These are phyloP conservation scores for Hirudo medicinalis DNA, from an alignment of 1,140 invertebrate species.

Conservation along the genomic window DNA sequence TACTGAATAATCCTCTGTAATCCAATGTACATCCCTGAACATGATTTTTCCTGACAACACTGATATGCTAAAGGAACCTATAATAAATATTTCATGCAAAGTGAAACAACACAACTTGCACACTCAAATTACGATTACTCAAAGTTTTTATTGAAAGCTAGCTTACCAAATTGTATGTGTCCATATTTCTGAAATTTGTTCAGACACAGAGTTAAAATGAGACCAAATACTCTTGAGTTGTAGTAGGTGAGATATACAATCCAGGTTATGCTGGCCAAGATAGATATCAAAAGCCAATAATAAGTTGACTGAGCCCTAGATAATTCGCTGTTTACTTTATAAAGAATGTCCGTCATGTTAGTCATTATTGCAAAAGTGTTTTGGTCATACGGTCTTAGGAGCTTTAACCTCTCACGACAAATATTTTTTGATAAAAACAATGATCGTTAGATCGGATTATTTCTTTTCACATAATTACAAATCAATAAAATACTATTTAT, in stretches of 20 bases:
- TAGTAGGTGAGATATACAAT: constrained; percentile 87
- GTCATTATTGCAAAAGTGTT: no score
- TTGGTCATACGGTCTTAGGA: no score
- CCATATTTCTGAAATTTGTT: constrained; percentile 71
- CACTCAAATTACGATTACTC: not conserved
- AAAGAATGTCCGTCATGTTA: no score
- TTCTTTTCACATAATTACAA: no score
- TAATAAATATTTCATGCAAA: constrained; percentile 23
- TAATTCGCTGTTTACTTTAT: no score
- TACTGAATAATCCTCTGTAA: constrained; percentile 83
- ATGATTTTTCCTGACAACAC: constrained; percentile 93
- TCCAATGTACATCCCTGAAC: constrained; percentile 88
- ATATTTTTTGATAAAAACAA: no score
- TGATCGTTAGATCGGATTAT: no score
- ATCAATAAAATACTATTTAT: no score
- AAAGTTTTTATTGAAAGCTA: constrained; percentile 7
- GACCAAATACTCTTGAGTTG: constrained; percentile 78
- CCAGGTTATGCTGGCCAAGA: constrained; percentile 68
- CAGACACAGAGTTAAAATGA: constrained; percentile 71
- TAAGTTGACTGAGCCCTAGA: constrained; percentile 27
- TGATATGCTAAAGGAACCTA: constrained; percentile 80
- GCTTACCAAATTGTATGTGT: constrained; percentile 72
- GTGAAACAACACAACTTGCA: not conserved
- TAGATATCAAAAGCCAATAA: constrained; percentile 59
- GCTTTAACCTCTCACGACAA: no score